Evolutionary conservation across 2,888 invertebrate species (phyloP).

Genomic region (Drosophila falleni): DNA sequence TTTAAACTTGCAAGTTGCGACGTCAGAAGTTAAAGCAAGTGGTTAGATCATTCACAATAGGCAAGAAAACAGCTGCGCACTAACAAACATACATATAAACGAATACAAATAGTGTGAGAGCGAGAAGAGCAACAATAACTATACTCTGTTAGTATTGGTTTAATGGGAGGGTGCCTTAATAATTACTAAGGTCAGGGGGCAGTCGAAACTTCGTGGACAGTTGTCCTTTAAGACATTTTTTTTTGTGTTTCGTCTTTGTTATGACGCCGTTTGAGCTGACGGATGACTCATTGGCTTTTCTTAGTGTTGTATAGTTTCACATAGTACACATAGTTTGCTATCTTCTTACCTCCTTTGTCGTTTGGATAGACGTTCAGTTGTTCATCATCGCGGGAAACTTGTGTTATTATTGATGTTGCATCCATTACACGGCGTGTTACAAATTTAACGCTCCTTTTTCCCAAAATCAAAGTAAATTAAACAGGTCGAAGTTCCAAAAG

Average conservation of each 20-base stretch:
- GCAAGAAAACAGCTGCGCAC: constrained; percentile 56
- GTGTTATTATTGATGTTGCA: constrained; percentile 99
- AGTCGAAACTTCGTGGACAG: constrained; percentile 48
- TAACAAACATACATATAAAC: constrained; percentile 27
- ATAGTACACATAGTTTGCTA: constrained; percentile 2
- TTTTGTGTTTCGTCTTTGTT: constrained; percentile 69
- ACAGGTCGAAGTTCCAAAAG: constrained; percentile 34
- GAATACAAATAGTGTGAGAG: constrained; percentile 3
- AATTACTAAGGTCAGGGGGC: constrained; percentile 51
- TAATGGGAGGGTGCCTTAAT: constrained; percentile 17
- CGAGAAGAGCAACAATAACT: constrained; percentile 13
- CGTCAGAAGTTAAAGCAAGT: constrained; percentile 66
- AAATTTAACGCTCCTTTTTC: constrained; percentile 34
- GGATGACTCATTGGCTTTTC: constrained; percentile 63
- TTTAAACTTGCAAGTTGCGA: constrained; percentile 37
- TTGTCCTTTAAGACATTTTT: constrained; percentile 68
- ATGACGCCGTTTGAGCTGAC: constrained; percentile 61
- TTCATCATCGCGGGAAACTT: constrained; percentile 99
- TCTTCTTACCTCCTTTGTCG: constrained; percentile 92
- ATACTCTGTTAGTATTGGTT: constrained; percentile 34
- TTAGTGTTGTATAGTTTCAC: constrained; percentile 8
- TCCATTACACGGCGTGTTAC: constrained; percentile 89
- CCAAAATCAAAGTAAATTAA: constrained; percentile 24
- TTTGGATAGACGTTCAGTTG: constrained; percentile 91
- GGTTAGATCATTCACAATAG: constrained; percentile 75